Base-by-base conservation (phyloP, 2,113 vertebrate genomes). In the Poecilia latipinna region DNA sequence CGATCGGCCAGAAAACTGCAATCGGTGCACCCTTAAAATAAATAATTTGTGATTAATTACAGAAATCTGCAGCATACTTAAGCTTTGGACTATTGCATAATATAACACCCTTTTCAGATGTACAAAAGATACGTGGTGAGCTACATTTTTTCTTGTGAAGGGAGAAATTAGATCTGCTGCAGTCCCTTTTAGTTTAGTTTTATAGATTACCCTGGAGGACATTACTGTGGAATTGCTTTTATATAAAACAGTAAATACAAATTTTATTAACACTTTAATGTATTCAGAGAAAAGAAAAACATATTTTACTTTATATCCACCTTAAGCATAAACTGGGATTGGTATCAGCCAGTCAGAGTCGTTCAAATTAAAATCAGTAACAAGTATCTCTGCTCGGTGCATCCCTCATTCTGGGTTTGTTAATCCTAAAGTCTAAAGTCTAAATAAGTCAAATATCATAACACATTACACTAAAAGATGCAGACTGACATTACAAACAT, bases 381-480 rank as follows among this genome's bases (percentile, higher is more conserved):
- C 51, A 11, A 24, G 22, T 22, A n/a, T 57, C 24, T 57, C 51
- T 10, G 51, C n/a, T 57, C 44, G 11, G 8, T 65, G 17, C 51
- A 35, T 11, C 24, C 54, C n/a, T 42, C 65, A 57, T 67, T 69
- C 74, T 26, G 39, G 54, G 63, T 28, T 26, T 67, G 60, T 33
- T 78, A 64, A 74, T 57, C 13, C 4, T 2, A 44, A 51, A n/a
- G 24, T 42, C 48, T 19, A 26, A 26, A 26, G 26, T 26, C 26
- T 17, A 74, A 85, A 80, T 69, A 86, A 83, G 76, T 91, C 88
- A 93, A 91, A 86, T 79, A 83, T 92, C 91, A 80, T 65, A 70
- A 87, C 61, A 74, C 77, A 68, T 63, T 12, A 75, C 62, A 66
- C 83, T 5, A 80, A 80, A 76, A 79, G 73, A 89, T 66, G 77